Evolutionary conservation across 2,797 vertebrate species (phyloP).

Genomic region (Vireo griseus): DNA sequence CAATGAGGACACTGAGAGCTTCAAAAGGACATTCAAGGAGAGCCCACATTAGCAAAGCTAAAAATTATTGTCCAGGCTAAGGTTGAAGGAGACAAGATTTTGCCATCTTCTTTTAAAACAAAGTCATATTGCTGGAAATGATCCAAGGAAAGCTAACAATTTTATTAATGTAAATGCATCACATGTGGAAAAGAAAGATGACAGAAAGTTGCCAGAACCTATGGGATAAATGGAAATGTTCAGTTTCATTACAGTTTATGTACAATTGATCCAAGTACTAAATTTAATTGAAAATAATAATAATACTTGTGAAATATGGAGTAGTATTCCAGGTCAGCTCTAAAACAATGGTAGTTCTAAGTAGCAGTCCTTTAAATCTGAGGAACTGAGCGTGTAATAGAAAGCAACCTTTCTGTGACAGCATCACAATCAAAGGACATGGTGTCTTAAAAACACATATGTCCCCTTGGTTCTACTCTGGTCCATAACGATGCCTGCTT

Average conservation of each 20-base stretch:
- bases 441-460: background rate
- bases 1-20: background rate
- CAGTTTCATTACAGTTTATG: background rate
- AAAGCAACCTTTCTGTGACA: background rate
- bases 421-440: background rate
- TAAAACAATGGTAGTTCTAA: background rate
- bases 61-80: background rate
- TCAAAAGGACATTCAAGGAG: background rate
- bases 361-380: background rate
- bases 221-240: background rate
- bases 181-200: background rate
- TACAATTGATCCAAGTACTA: background rate
- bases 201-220: background rate
- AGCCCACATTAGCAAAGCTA: background rate
- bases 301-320: background rate
- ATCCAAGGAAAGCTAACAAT: background rate
- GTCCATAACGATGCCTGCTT: accelerated
- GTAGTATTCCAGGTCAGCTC: background rate
- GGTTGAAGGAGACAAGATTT: background rate
- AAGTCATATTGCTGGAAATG: background rate
- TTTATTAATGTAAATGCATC: background rate
- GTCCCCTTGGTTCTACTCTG: background rate
- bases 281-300: background rate
- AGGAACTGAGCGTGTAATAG: background rate
- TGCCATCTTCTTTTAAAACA: background rate